Percentiles rank a stretch among this genome's conserved stretches.
These are phyloP conservation scores for Eupristina koningsbergeri DNA, from an alignment of 1,140 invertebrate species.

Conservation along the genomic window DNA sequence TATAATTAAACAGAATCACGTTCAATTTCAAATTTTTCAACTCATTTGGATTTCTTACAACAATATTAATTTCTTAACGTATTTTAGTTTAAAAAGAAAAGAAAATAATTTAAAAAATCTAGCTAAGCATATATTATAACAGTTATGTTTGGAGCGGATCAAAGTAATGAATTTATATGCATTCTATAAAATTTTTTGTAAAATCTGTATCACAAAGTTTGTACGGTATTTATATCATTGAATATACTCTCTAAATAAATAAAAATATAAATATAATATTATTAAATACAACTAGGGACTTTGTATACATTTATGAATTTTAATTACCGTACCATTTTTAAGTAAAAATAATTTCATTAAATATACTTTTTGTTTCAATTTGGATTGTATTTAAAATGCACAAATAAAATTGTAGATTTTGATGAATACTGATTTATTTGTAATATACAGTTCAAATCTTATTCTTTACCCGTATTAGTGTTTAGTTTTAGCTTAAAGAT, in stretches of 20 bases:
- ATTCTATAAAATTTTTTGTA: background rate
- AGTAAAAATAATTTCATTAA: too few species aligned
- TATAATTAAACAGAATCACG: too few species aligned
- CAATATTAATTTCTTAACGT: too few species aligned
- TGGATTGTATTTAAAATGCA: too few species aligned
- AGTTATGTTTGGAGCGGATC: background rate
- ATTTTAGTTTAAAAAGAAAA: too few species aligned
- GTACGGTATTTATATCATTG: background rate
- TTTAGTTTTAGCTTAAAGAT: too few species aligned
- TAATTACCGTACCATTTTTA: background rate
- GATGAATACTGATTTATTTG: too few species aligned
- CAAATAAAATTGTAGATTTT: too few species aligned
- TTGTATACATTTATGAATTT: background rate
- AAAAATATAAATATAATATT: background rate
- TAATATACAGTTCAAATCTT: background rate
- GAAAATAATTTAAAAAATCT: background rate
- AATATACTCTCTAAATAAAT: background rate
- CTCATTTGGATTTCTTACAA: too few species aligned
- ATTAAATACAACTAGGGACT: background rate
- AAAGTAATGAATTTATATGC: background rate
- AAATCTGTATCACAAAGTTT: background rate
- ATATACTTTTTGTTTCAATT: too few species aligned
- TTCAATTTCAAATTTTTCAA: too few species aligned
- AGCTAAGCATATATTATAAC: background rate
- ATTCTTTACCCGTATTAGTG: background rate